A percentile compares a stretch with the other conserved stretches of the same genome.
These are phyloP conservation scores for Zaprionus nigranus DNA, from an alignment of 1,140 invertebrate genomes.

Conservation along the genomic window DNA sequence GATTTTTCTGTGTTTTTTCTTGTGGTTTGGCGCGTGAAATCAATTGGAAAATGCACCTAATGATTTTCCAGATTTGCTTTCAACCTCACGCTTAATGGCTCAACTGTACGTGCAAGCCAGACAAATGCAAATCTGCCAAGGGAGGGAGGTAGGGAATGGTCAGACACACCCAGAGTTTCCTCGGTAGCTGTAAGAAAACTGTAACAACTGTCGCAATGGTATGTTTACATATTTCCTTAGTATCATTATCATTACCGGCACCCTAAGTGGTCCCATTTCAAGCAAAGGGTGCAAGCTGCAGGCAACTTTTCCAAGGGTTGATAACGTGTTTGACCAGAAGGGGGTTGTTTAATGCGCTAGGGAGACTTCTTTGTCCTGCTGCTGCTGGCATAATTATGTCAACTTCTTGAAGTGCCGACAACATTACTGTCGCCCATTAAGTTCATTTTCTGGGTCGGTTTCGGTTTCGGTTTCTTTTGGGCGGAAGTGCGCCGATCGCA, in stretches of 20 bases:
- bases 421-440: slow-evolving; percentile 37
- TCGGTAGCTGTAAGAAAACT: slow-evolving; percentile 9
- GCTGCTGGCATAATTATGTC: slow-evolving; percentile 78
- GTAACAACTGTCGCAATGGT: slow-evolving; percentile 54
- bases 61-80: slow-evolving; percentile 69
- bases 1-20: slow-evolving; percentile 34
- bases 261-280: slow-evolving; percentile 12
- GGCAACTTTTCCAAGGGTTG: slow-evolving; percentile 48
- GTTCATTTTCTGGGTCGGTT: slow-evolving; percentile 24
- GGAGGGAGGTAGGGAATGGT: not conserved
- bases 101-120: slow-evolving; percentile 54
- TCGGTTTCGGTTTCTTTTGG: slow-evolving; percentile 16
- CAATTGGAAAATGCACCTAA: slow-evolving; percentile 82
- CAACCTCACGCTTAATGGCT: slow-evolving; percentile 43
- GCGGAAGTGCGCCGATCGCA: slow-evolving; percentile 74
- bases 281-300: slow-evolving; percentile 38
- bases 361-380: not conserved
- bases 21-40: slow-evolving; percentile 71
- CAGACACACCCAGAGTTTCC: slow-evolving; percentile 67
- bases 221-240: slow-evolving; percentile 29
- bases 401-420: slow-evolving; percentile 76
- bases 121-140: slow-evolving; percentile 53
- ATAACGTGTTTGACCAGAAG: not conserved
- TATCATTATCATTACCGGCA: slow-evolving; percentile 39
- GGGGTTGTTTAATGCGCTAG: not conserved